Evolutionary conservation across 2,888 invertebrate genomes (phyloP), one percentile per base, ranked within the genome.

Genomic region (Podotricha telesiphe): DNA sequence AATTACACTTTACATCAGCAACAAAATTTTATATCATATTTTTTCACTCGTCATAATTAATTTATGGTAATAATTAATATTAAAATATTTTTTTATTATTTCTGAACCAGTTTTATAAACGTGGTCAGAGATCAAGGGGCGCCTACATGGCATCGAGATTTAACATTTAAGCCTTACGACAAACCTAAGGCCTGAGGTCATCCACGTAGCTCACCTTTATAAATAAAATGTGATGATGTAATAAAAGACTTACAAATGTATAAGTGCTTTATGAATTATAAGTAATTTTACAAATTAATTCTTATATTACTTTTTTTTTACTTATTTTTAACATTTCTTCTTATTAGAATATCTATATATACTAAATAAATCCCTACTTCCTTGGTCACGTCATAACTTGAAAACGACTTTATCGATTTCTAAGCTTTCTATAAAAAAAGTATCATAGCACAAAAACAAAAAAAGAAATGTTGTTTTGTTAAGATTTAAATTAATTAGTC

Each of bases 181-280:
- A 67, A 67, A 65, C 53, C 62, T 64, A 66, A 70, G 68, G 70
- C 67, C 68, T 82, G 82, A 85, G 87, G 83, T 88, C 86, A 85
- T 69, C 73, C 63, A 68, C 73, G 78, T 81, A 83, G 79, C 82
- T 86, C 85, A 87, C 85, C 82, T 82, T 83, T 87, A 87, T 84
- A 75, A 80, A 85, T 85, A 87, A 84, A 79, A 75, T 73, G 68
- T 71, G 85, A 83, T 87, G 87, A 73, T 71, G 82, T 87, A 87
- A 87, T 76, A 72, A 73, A 73, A 74, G 73, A 71, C 71, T 77
- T 76, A 71, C 73, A 75, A 79, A 74, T 76, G 76, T 75, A 82
- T 76, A 77, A 65, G 58, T 64, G 28, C 40, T n/a, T 50, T 48
- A 65, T 40, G 47, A 45, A 59, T 45, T 42, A 34, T 50, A 67